These are phyloP conservation scores for Ia io DNA, from an alignment of 2,113 vertebrate genomes.

Conservation along the genomic window DNA sequence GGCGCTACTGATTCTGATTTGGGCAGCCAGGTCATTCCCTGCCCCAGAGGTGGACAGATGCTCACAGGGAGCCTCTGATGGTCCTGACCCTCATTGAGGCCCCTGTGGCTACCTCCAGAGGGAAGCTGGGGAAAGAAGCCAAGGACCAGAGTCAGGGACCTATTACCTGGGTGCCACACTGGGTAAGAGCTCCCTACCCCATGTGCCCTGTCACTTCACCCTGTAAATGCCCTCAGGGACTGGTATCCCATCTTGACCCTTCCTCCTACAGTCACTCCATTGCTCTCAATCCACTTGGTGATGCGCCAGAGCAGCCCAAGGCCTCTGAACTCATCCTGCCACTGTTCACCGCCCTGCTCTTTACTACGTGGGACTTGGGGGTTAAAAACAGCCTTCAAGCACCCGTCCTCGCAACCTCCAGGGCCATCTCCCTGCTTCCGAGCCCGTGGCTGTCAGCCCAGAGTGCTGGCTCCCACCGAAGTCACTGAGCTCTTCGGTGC, in stretches of 20 bases:
- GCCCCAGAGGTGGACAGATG: not conserved
- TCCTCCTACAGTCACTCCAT: not conserved
- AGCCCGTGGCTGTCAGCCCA: not conserved
- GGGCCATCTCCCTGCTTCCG: not conserved
- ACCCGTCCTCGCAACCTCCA: too few relatives aligned
- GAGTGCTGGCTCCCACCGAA: accelerated
- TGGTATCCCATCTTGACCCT: not conserved
- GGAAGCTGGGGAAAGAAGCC: not conserved
- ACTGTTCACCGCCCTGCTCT: too few relatives aligned
- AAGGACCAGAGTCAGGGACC: not conserved
- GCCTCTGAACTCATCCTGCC: not conserved
- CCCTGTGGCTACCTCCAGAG: not conserved
- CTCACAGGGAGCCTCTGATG: not conserved
- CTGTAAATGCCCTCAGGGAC: not conserved
- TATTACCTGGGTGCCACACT: not conserved
- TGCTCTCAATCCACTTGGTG: not conserved
- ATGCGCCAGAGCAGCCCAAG: not conserved
- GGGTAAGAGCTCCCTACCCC: not conserved
- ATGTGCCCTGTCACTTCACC: not conserved
- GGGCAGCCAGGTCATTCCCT: not conserved
- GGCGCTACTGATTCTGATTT: not conserved
- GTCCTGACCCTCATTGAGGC: not conserved
- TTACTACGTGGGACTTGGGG: not conserved
- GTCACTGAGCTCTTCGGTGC: not conserved
- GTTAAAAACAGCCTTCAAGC: not conserved